These are phyloP conservation scores for Tychaedon coryphoeus DNA, from an alignment of 2,113 vertebrate genomes.

Conservation along the genomic window DNA sequence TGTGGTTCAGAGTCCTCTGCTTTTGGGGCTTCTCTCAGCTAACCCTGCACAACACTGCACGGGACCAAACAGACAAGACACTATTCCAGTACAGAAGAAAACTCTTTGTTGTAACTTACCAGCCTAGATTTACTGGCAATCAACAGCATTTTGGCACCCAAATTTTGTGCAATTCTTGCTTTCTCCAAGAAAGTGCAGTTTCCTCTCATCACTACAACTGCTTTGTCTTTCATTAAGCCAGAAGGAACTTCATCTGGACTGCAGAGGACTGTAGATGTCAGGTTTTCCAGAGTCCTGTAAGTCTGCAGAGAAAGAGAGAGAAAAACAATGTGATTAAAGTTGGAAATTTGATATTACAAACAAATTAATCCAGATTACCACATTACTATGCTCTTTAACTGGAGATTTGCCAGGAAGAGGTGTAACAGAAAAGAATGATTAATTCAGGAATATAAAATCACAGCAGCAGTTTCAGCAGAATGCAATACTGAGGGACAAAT, in stretches of 20 bases:
- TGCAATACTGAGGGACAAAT: neutral
- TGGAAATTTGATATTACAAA: neutral
- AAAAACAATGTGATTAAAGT: neutral
- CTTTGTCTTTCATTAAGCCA: constrained; percentile 72
- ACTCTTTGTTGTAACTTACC: constrained; percentile 65
- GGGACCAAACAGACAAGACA: rapidly evolving
- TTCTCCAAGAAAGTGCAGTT: constrained; percentile 84
- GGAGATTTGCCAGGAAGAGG: neutral
- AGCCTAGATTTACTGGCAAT: constrained; percentile 77
- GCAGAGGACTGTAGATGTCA: constrained; percentile 81
- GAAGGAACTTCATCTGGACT: constrained; percentile 63
- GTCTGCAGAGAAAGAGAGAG: constrained; percentile 62
- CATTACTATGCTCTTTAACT: neutral
- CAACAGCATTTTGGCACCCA: constrained; percentile 80
- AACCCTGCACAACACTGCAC: neutral
- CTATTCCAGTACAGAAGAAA: neutral
- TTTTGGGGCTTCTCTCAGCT: neutral
- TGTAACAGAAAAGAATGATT: neutral
- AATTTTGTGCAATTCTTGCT: constrained; percentile 79
- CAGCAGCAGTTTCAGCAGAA: neutral
- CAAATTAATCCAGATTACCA: neutral
- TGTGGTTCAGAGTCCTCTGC: neutral
- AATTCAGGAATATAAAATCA: neutral
- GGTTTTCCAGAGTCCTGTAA: constrained; percentile 72
- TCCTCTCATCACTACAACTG: constrained; percentile 83